Percentiles rank a stretch among this genome's conserved stretches.
phyloP scores from a whole-genome alignment of 2,888 invertebrate genomes.

The Sycophila texana region DNA sequence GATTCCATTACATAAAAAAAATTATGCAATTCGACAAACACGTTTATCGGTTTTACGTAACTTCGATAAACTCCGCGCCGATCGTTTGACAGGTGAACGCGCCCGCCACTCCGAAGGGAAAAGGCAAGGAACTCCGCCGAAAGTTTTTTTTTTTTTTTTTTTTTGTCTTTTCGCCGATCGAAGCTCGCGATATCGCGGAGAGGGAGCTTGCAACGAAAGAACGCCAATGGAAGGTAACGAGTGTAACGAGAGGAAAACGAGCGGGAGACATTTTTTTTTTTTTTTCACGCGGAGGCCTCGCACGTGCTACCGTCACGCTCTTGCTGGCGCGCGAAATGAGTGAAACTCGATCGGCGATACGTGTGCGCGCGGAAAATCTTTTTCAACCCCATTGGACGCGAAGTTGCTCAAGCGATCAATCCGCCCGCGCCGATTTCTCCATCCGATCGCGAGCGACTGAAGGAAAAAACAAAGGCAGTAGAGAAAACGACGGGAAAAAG shows the following conservation, averaged over 20 bases:
- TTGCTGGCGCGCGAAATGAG: slow-evolving; percentile 15
- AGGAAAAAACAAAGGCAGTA: no score
- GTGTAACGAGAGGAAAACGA: not conserved
- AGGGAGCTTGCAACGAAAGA: slow-evolving; percentile 7
- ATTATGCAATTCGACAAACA: slow-evolving; percentile 52
- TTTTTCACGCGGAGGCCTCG: not conserved
- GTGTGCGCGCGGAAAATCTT: not conserved
- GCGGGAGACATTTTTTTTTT: slow-evolving; percentile 6
- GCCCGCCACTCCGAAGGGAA: slow-evolving; percentile 27
- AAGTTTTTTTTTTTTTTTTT: no score
- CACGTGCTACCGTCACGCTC: slow-evolving; percentile 21
- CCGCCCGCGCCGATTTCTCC: not conserved
- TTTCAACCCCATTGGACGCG: not conserved
- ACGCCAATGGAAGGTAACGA: slow-evolving; percentile 3
- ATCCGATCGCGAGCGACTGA: not conserved
- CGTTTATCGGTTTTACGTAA: slow-evolving; percentile 51
- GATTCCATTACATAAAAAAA: slow-evolving; percentile 54
- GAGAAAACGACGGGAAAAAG: no score
- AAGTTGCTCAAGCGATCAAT: not conserved
- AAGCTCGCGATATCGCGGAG: no score
- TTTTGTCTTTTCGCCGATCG: no score
- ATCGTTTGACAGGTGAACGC: slow-evolving; percentile 38
- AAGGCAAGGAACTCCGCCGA: not conserved
- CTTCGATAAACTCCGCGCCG: not conserved
- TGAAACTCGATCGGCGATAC: not conserved